phyloP scores from a whole-genome alignment of 92 coral and sea anemone genomes.

The Paramuricea clavata region DNA sequence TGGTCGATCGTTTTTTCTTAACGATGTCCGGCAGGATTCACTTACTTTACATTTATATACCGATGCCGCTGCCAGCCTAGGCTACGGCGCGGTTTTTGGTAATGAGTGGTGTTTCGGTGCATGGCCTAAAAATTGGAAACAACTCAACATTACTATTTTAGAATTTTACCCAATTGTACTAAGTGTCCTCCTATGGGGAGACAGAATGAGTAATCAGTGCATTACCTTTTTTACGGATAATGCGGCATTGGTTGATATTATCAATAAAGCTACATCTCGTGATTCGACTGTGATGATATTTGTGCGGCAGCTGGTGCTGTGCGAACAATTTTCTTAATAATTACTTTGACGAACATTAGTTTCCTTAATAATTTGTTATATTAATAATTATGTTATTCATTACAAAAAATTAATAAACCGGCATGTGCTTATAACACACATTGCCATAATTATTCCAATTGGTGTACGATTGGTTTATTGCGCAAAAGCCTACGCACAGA shows the following conservation, averaged over 20 bases:
- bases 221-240: constrained; percentile 63
- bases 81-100: constrained; percentile 53
- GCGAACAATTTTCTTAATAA: too few relatives aligned
- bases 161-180: constrained; percentile 47
- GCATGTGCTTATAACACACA: too few relatives aligned
- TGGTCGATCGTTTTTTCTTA: constrained; percentile 56
- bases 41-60: constrained; percentile 28
- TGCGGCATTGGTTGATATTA: constrained; percentile 38
- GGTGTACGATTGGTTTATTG: too few relatives aligned
- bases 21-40: constrained; percentile 53
- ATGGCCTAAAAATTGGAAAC: constrained; percentile 54
- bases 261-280: constrained; percentile 42
- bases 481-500: too few relatives aligned
- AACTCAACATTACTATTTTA: not conserved
- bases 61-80: constrained; percentile 48
- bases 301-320: constrained; percentile 17
- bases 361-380: too few relatives aligned
- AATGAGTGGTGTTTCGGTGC: constrained; percentile 54
- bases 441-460: too few relatives aligned
- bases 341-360: too few relatives aligned
- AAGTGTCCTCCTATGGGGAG: constrained; percentile 48
- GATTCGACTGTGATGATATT: constrained; percentile 25
- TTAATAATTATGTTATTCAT: too few relatives aligned
- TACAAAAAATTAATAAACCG: too few relatives aligned
- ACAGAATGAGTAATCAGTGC: constrained; percentile 36